A percentile compares a stretch with the other conserved stretches of the same genome.
Evolutionary conservation across 2,113 vertebrate species (phyloP).

Genomic region (Catharus fuscescens): DNA sequence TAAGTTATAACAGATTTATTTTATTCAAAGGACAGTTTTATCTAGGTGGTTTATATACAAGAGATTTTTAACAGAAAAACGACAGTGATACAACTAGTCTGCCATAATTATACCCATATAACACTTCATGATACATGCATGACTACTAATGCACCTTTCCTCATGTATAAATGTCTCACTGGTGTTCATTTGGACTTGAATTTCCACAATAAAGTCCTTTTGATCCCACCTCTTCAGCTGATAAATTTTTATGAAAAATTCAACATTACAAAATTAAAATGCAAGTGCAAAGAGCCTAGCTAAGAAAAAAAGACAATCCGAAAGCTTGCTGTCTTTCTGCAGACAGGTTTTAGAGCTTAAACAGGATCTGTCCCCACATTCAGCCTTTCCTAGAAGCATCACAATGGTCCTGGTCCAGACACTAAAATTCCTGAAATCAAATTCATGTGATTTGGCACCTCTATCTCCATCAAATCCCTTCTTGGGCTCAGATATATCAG

Average conservation of each 20-base stretch:
- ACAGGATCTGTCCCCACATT: not conserved
- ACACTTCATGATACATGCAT: not conserved
- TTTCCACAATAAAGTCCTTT: not conserved
- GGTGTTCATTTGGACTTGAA: not conserved
- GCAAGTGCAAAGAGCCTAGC: not conserved
- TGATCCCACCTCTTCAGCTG: not conserved
- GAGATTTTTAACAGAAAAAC: not conserved
- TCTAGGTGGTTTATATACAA: not conserved
- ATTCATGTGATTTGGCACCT: not conserved
- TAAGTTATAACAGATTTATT: not conserved
- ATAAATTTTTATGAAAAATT: not conserved
- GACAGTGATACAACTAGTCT: not conserved
- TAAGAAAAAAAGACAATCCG: not conserved
- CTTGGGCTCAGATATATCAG: not conserved
- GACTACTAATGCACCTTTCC: not conserved
- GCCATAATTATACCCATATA: not conserved
- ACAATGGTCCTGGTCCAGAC: not conserved
- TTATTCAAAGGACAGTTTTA: not conserved
- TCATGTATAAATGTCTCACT: not conserved
- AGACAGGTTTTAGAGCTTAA: not conserved
- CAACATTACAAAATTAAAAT: not conserved
- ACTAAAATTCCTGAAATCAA: not conserved
- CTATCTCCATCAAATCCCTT: not conserved
- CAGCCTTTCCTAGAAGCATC: not conserved
- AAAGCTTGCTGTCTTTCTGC: not conserved